Conservation (phyloP, 1,140 invertebrate genomes). For the Zelostemma sp. region DNA sequence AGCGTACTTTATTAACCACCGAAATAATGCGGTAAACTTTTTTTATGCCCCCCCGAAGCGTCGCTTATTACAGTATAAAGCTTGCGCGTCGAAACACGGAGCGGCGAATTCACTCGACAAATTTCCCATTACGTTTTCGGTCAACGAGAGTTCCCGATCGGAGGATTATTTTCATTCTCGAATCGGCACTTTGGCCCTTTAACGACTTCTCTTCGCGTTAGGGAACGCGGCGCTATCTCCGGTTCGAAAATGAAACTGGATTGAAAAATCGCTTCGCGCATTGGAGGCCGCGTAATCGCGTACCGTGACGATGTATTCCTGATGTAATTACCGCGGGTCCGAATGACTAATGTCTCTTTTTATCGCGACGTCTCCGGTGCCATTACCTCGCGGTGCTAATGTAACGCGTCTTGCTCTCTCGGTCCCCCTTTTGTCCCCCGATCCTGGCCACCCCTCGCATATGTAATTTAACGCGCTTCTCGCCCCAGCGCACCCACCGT, state of each 20-base stretch:
- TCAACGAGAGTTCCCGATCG: not conserved
- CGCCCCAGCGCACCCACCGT: constrained; percentile 32
- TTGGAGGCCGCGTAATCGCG: constrained; percentile 48
- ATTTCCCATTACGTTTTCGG: not conserved
- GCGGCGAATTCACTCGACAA: not conserved
- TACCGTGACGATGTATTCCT: constrained; percentile 29
- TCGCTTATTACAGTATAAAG: not conserved
- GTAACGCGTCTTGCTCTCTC: constrained; percentile 51
- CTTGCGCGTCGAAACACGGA: no score
- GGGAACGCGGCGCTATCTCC: constrained; percentile 28
- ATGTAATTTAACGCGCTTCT: constrained; percentile 55
- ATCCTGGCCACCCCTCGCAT: constrained; percentile 40
- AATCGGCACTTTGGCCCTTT: no score
- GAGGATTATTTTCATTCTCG: not conserved
- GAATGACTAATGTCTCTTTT: constrained; percentile 53
- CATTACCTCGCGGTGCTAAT: constrained; percentile 49
- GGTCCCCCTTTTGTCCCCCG: constrained; percentile 25
- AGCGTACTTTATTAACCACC: constrained; percentile 8
- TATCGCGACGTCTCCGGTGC: constrained; percentile 36
- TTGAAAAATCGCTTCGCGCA: constrained; percentile 42
- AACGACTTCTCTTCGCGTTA: constrained; percentile 40
- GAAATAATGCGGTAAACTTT: not conserved
- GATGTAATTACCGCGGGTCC: constrained; percentile 48
- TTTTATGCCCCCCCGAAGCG: not conserved
- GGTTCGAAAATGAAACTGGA: constrained; percentile 6